Evolutionary conservation across 1,140 invertebrate genomes (phyloP).

Genomic region (Pachyrhynchus sulphureomaculatus): DNA sequence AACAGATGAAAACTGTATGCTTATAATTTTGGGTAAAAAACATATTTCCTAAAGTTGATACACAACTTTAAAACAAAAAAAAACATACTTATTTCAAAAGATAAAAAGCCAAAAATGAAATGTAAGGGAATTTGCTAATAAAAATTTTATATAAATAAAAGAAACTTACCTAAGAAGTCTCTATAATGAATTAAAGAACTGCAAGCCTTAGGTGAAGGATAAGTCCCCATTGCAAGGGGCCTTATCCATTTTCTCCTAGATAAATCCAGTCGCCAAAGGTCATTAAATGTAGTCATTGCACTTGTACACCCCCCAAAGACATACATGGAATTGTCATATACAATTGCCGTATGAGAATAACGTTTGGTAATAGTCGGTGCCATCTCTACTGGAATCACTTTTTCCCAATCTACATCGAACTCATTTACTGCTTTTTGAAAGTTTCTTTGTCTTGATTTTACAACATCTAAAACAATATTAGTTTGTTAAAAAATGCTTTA

Average conservation of each 20-base stretch:
- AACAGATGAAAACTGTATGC: too few species aligned
- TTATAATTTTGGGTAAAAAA: too few species aligned
- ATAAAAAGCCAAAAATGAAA: too few species aligned
- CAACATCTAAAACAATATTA: conserved; percentile 64
- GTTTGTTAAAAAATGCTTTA: too few species aligned
- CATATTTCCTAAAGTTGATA: too few species aligned
- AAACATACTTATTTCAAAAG: too few species aligned
- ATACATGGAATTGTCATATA: conserved; percentile 84
- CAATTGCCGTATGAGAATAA: conserved; percentile 89
- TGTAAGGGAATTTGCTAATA: too few species aligned
- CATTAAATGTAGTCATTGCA: conserved; percentile 93
- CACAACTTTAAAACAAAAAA: too few species aligned
- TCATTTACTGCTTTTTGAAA: conserved; percentile 67
- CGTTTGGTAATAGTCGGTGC: conserved; percentile 78
- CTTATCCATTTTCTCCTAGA: conserved; percentile 80
- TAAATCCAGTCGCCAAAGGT: conserved; percentile 92
- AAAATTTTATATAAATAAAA: too few species aligned
- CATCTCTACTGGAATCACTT: conserved; percentile 56
- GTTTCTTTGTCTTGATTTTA: conserved; percentile 65
- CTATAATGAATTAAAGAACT: conserved; percentile 86
- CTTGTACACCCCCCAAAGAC: conserved; percentile 96
- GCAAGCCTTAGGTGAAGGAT: conserved; percentile 95
- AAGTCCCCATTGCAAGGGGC: conserved; percentile 79
- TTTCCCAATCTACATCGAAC: conserved; percentile 70
- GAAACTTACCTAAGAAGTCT: conserved; percentile 57